Base-by-base conservation (phyloP, 2,797 vertebrate species). In the Sebastes hubbsi region DNA sequence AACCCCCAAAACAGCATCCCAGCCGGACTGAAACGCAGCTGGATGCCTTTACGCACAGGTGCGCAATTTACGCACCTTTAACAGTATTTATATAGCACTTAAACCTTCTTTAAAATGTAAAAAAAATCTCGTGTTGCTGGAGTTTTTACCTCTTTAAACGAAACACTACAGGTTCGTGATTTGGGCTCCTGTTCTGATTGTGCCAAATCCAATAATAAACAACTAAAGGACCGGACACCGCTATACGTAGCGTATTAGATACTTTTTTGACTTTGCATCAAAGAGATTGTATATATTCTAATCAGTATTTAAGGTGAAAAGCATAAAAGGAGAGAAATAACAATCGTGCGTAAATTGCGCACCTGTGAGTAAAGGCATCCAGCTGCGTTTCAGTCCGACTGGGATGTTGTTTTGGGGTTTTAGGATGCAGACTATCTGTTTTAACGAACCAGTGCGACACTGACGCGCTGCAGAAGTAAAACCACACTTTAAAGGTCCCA, bases 401-500 rank as follows among this genome's bases (percentile, higher is more conserved):
- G 5, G 18, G 34, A 16, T 24, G 6, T 72, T 55, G 18, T 4
- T 52, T 20, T 52, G 3, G 12, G 12, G 1, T 36, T 46, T 25
- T 27, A 2, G 9, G 36, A 16, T n/a, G 25, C 13, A 20, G 18
- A 27, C 1, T 90, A 12, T 62, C 92, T 0, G 80, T 90, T 1
- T 14, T 89, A 1, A 92, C 91, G 24, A 87, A 87, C 3, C 87
- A 75, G 61, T 80, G 88, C 70, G 87, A 89, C 75, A 69, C 84
- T 1, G 74, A 83, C 11, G 36, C 78, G 68, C 73, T 60, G 82
- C 87, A 72, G 11, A 58, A 46, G 32, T 81, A 38, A 10, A 72
- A 24, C 9, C 8, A 4, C 13, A 38, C 36, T 14, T 42, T 42
- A 42, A 42, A 42, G 38, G 38, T 42, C 5, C 38, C 38, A 16